Base-by-base conservation (phyloP, 2,113 vertebrate genomes). In the Aplodontia rufa region DNA sequence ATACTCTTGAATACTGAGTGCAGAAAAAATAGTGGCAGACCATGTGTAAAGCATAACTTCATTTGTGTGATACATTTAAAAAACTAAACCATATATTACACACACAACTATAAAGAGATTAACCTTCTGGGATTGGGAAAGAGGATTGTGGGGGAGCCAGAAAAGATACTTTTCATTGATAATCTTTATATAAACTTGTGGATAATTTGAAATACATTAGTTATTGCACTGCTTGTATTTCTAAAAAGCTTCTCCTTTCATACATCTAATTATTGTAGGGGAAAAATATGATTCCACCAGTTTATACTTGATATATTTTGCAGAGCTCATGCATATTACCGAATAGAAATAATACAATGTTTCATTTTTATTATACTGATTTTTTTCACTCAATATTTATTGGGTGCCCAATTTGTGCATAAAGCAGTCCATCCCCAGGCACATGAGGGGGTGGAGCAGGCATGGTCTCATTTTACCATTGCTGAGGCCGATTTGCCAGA, bases 221-320 rank as follows among this genome's bases (percentile, higher is more conserved):
- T 79, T 80, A n/a, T 75, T 81, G 1, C 88, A 60, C 68, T 81
- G 30, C 6, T 24, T 72, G 14, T 45, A 83, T 87, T 92, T 62
- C 80, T 55, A 2, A 74, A 69, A 84, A 93, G 55, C 24, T 35
- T 60, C 30, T 84, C 32, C 32, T 91, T 96, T 95, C 32, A 80
- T 55, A 74, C n/a, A 1, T 80, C 37, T 80, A 75, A 79, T 90
- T 95, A 79, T 91, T 81, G 47, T 49, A 92, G 62, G 58, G n/a
- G 47, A n/a, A 85, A 94, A 69, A 66, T 91, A 28, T 76, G 35
- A 55, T 58, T 91, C 80, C 35, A 87, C 51, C 47, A 71, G 58
- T 47, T 82, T 42, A 26, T 58, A 37, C 60, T 72, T 80, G 81
- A 51, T 76, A 32, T 20, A 58, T 45, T 72, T 81, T 96, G 16